Evolutionary conservation across 1,140 invertebrate species (phyloP), one percentile per base, ranked within the genome.

Genomic region (Liolophura sinensis): DNA sequence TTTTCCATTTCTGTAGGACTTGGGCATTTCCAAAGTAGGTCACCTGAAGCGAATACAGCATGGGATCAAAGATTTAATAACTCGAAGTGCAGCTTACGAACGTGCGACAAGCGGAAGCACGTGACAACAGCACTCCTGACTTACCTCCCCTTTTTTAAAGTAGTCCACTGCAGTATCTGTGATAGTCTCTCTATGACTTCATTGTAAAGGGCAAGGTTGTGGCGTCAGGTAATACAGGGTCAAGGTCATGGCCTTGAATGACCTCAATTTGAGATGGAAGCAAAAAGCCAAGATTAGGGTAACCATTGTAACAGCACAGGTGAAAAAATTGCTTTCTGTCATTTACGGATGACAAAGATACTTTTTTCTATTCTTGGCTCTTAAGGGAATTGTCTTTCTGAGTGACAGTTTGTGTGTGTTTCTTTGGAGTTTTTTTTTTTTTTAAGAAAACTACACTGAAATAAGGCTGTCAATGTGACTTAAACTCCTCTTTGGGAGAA

Each of bases 41-140:
- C 95, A 98, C 80, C 90, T 97, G 3, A 98, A 97, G 84, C 88
- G 95, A 70, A 93, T 98, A 67, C 89, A 96, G 65, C 92, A 95
- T 82, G 94, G 92, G 18, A 94, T 96, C 62, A 93, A 93, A 81
- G 94, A 96, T 50, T 65, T 80, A 7, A 76, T 69, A 51, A 78
- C 69, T 54, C 54, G 73, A 7, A 73, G 74, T 67, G 64, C 74
- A 20, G 74, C 72, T 16, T 72, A 68, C 51, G 73, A 72, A 48
- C 20, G 31, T 40, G 31, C 31, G 9, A 40, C 31, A 40, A 40
- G 31, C 31, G 31, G 31, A 40, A 22, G 18, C 20, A 31, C 56
- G 18, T n/a, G 56, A 20, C 56, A 58, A 58, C 20, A 22, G 27
- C 27, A 24, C 51, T 24, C 18, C 51, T 12, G 12, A 20, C n/a